Evolutionary conservation across 2,113 vertebrate species (phyloP).

Genomic region (Notiomystis cincta): DNA sequence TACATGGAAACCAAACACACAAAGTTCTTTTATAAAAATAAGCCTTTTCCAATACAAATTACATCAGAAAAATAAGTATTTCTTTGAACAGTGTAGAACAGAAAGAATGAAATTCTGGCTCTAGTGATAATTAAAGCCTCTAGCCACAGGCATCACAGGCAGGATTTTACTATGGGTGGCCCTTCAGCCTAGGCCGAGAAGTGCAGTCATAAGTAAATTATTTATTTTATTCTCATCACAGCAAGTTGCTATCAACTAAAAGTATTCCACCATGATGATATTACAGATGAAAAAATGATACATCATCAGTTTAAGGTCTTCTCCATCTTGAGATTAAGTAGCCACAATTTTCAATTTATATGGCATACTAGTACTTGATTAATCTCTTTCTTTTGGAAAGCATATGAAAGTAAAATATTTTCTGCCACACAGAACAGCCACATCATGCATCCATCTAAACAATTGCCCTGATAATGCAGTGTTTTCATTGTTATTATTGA

Average conservation of each 20-base stretch:
- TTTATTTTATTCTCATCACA: not conserved
- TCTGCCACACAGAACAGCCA: not conserved
- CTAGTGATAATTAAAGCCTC: not conserved
- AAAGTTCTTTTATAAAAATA: not conserved
- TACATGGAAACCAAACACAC: not conserved
- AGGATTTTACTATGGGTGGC: not conserved
- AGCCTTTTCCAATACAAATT: not conserved
- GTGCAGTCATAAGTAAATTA: not conserved
- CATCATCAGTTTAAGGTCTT: not conserved
- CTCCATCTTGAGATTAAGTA: not conserved
- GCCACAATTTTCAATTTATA: not conserved
- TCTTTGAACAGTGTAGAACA: not conserved
- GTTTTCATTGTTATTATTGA: not conserved
- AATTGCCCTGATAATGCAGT: not conserved
- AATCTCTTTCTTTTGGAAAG: not conserved
- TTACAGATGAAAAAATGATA: not conserved
- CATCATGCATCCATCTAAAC: not conserved
- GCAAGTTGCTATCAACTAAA: not conserved
- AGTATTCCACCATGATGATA: not conserved
- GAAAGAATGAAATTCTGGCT: not conserved
- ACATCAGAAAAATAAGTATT: not conserved
- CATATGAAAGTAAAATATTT: not conserved
- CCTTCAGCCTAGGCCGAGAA: not conserved
- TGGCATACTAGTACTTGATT: not conserved
- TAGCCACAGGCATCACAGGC: not conserved